phyloP scores from a whole-genome alignment of 2,113 vertebrate species.

The Pardalotus punctatus region DNA sequence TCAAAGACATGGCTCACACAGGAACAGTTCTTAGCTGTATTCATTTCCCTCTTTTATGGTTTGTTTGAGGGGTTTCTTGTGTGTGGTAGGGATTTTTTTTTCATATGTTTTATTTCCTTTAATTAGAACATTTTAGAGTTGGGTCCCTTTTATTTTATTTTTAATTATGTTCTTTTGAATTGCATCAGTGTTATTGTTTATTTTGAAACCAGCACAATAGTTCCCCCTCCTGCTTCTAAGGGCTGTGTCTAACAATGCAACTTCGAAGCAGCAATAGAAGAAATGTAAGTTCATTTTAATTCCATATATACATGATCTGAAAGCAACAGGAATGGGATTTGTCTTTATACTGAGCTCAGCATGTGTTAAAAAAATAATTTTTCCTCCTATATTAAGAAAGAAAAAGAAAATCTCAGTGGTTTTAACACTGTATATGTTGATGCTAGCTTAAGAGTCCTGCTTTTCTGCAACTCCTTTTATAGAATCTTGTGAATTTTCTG shows the following conservation, averaged over 20 bases:
- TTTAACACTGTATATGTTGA: neutral
- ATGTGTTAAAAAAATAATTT: neutral
- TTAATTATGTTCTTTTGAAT: neutral
- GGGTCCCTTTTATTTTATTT: neutral
- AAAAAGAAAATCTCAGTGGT: neutral
- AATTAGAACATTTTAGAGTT: neutral
- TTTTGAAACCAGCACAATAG: neutral
- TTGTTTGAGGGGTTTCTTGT: neutral
- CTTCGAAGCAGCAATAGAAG: neutral
- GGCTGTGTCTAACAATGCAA: too few species aligned
- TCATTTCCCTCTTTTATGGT: accelerated
- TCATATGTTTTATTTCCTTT: accelerated
- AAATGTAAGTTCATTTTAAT: neutral
- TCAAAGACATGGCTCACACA: accelerated
- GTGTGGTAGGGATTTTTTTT: accelerated
- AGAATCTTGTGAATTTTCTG: neutral
- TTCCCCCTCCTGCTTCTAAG: neutral
- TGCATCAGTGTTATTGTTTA: accelerated
- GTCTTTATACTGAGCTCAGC: neutral
- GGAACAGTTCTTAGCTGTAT: accelerated
- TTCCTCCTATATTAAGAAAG: neutral
- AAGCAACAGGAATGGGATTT: neutral
- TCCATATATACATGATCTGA: neutral
- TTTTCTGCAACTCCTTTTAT: neutral
- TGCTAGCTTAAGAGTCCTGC: neutral